These are phyloP conservation scores for Aepyceros melampus DNA, from an alignment of 2,113 vertebrate species.

Conservation along the genomic window DNA sequence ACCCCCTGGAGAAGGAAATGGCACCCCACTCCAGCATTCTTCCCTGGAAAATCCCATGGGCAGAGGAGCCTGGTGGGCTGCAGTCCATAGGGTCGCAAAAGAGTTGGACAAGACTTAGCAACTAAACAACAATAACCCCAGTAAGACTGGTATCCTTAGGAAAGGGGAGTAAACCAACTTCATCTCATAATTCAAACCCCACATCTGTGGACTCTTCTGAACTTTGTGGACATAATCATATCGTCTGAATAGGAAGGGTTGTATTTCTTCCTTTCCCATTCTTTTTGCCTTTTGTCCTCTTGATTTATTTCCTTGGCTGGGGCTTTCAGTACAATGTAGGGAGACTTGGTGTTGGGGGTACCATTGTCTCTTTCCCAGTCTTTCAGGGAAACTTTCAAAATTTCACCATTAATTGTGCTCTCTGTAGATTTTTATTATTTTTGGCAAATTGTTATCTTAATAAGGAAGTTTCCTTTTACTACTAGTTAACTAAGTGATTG, in stretches of 20 bases:
- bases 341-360: background rate
- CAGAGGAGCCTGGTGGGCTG: background rate
- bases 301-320: background rate
- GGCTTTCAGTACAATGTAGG: background rate
- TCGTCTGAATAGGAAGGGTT: background rate
- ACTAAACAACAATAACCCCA: background rate
- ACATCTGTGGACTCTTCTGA: background rate
- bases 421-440: background rate
- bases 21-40: background rate
- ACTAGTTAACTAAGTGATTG: background rate
- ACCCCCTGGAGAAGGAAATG: background rate
- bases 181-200: background rate
- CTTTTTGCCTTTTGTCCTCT: background rate
- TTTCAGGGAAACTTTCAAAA: background rate
- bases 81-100: background rate
- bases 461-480: conserved; percentile 3
- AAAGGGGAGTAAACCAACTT: background rate
- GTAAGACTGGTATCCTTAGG: background rate
- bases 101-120: background rate
- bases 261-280: background rate
- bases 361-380: background rate
- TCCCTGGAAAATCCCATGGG: background rate
- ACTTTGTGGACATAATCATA: background rate
- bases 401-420: background rate
- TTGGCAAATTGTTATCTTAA: background rate